These are phyloP conservation scores for Agapornis canus DNA, from an alignment of 2,797 vertebrate species.

Conservation along the genomic window DNA sequence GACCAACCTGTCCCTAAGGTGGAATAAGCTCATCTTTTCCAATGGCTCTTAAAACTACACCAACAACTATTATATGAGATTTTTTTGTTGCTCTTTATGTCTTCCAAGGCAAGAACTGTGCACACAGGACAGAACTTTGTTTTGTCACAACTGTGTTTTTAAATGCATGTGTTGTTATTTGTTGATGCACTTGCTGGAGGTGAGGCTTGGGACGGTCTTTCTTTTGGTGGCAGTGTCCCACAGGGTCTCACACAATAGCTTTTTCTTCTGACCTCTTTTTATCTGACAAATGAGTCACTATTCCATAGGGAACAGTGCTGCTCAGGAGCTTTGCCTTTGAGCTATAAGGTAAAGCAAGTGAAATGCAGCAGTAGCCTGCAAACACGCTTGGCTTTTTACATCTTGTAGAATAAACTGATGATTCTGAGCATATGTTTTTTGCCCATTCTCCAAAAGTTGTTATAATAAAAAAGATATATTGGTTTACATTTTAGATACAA, in stretches of 20 bases:
- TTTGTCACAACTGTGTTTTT: background rate
- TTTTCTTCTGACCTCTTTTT: background rate
- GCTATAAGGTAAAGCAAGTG: background rate
- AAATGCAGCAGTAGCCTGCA: background rate
- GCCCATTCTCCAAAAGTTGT: background rate
- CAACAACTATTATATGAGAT: background rate
- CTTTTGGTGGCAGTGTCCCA: background rate
- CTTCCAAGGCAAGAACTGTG: background rate
- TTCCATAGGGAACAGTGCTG: background rate
- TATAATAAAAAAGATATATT: background rate
- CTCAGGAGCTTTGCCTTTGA: background rate
- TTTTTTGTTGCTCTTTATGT: background rate
- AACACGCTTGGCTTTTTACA: background rate
- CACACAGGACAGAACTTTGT: too few species aligned
- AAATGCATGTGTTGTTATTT: background rate
- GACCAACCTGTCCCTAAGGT: background rate
- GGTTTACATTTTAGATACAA: background rate
- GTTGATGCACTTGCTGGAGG: background rate
- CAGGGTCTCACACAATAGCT: background rate
- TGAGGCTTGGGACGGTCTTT: background rate
- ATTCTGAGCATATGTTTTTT: background rate
- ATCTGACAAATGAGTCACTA: background rate
- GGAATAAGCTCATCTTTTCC: background rate
- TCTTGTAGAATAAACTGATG: background rate
- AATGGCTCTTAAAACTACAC: background rate